Evolutionary conservation across 2,113 vertebrate species (phyloP), one percentile per base, ranked within the genome.

Genomic region (Callopanchax toddi): DNA sequence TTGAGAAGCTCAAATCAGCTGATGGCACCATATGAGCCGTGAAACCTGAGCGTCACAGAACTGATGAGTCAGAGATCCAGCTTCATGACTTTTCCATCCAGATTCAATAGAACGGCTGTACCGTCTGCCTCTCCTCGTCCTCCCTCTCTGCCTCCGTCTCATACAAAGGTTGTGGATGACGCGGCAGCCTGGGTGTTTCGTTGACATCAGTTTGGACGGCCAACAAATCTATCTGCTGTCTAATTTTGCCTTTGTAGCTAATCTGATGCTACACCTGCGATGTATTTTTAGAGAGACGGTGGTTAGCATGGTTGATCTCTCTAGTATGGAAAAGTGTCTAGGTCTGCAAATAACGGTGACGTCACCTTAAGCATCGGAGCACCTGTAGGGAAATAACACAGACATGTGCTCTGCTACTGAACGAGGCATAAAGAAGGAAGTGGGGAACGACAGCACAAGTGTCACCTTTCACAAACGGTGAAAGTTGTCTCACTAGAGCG

Each of bases 51-150:
- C 81, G 73, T 80, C 83, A 77, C 76, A 89, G 88, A 89, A 91
- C 74, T 90, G 90, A 90, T 91, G 91, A 92, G 83, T 91, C 90
- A 92, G 88, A 89, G 75, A 74, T 81, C 76, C 82, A 63, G 82
- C 85, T 87, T 87, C 86, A 84, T 78, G 81, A 87, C 81, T 84
- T 87, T 89, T 92, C 86, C 51, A 85, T 81, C 71, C 66, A 46
- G 79, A 86, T 88, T 84, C 88, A 89, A 89, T 82, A 74, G 76
- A 88, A 82, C 86, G 86, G 87, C 86, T 89, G 89, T 84, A 82
- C 67, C 29, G 74, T 83, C 76, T 77, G 59, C 66, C 74, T 69
- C 8, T 50, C 32, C 29, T 15, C 48, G 9, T 50, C 45, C 29
- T 34, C 36, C 34, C 52, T 50, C 20, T 46, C 29, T 48, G n/a